Percentiles rank a stretch among this genome's conserved stretches.
Conservation (phyloP, 2,888 invertebrate genomes). For the Parnassius glacialis region DNA sequence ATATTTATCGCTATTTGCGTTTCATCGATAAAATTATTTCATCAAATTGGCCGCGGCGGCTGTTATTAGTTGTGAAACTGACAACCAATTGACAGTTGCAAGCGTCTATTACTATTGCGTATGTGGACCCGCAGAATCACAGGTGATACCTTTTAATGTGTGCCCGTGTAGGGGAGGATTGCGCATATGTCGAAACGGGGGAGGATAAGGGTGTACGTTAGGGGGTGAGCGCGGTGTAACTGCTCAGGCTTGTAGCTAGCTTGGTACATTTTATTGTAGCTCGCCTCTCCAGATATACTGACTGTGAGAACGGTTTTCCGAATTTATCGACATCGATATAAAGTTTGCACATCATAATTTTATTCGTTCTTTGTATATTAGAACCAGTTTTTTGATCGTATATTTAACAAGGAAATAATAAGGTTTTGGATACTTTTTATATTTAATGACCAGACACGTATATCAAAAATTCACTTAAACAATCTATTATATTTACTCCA, state of each 20-base stretch:
- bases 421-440: background rate
- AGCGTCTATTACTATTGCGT: slow-evolving; percentile 53
- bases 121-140: slow-evolving; percentile 54
- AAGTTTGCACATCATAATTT: slow-evolving; percentile 56
- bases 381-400: slow-evolving; percentile 34
- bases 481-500: no score
- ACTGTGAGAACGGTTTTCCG: slow-evolving; percentile 47
- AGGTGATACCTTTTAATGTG: slow-evolving; percentile 43
- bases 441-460: no score
- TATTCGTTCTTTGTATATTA: slow-evolving; percentile 50
- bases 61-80: slow-evolving; percentile 47
- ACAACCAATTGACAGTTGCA: slow-evolving; percentile 60
- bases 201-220: slow-evolving; percentile 33
- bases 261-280: slow-evolving; percentile 80
- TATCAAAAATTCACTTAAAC: no score
- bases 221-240: slow-evolving; percentile 62
- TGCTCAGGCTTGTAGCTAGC: slow-evolving; percentile 78
- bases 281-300: slow-evolving; percentile 73
- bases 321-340: slow-evolving; percentile 73
- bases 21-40: slow-evolving; percentile 48
- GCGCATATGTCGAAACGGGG: slow-evolving; percentile 64
- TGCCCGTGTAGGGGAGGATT: slow-evolving; percentile 51
- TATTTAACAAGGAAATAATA: background rate
- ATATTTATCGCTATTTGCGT: slow-evolving; percentile 3
- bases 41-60: slow-evolving; percentile 45